Conservation (phyloP, 2,113 vertebrate species). For the Nestor notabilis region DNA sequence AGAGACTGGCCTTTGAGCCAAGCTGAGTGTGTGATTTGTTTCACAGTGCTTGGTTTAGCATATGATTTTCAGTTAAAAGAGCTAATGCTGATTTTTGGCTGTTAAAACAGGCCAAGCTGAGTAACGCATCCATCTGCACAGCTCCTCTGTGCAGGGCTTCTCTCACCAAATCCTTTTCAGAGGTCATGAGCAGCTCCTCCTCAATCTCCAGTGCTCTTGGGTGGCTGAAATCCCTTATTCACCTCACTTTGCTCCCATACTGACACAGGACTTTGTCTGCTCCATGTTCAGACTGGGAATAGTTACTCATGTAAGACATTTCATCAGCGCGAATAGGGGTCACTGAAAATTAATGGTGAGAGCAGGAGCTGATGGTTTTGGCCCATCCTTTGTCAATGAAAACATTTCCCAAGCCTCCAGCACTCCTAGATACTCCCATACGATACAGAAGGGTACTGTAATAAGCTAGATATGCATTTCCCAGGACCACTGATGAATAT, state of each 20-base stretch:
- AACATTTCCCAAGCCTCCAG: not conserved
- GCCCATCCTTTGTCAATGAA: not conserved
- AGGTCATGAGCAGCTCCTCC: fast-evolving
- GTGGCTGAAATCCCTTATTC: not conserved
- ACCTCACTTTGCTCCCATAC: not conserved
- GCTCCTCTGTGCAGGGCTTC: not conserved
- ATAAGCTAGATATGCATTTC: not conserved
- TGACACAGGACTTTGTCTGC: not conserved
- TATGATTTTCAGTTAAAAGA: constrained; percentile 23
- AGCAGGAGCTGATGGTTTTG: not conserved
- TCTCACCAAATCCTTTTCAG: not conserved
- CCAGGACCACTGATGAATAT: not conserved
- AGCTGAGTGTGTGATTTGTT: not conserved
- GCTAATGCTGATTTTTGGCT: not conserved
- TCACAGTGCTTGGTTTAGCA: constrained; percentile 13
- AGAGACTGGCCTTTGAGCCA: not conserved
- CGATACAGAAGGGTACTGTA: not conserved
- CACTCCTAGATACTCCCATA: not conserved
- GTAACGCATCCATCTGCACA: not conserved
- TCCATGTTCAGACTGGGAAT: fast-evolving
- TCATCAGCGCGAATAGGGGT: not conserved
- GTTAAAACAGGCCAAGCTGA: not conserved
- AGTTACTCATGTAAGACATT: not conserved
- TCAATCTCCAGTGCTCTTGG: fast-evolving
- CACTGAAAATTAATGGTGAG: not conserved